Evolutionary conservation across 2,888 invertebrate genomes (phyloP), one percentile per base, ranked within the genome.

Genomic region (Euzetes globulus): DNA sequence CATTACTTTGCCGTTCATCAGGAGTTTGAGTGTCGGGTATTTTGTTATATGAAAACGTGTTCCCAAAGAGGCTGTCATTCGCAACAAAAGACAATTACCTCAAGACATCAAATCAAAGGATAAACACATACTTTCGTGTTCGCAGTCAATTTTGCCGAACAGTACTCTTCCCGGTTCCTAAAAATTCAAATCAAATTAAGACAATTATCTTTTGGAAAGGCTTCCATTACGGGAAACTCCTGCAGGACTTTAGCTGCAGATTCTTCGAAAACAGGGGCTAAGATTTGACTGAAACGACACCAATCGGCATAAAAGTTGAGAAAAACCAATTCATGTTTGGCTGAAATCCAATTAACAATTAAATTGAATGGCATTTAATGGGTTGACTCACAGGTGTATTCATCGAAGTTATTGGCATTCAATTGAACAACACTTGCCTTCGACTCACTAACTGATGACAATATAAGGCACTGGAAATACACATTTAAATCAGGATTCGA

Each of bases 221-320:
- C 0, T 29, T n/a, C n/a, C 4, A 6, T 25, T 72, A 72, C 72
- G 6, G 92, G 91, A 80, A 91, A 92, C 78, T 88, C 89, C 75
- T 82, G 80, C 71, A 79, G 80, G 77, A 97, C 88, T 85, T 91
- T 92, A 79, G 91, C 91, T 13, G 96, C 91, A 55, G 97, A 93
- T 83, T 97, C 95, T 83, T 95, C 93, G 84, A 95, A 99, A 81
- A 97, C 90, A 15, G 99, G 99, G 83, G 92, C 91, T 82, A 99
- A 85, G 85, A 95, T 88, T 83, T 94, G 97, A 85, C 98, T 98
- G 86, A 98, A 99, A 81, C 93, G 89, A 85, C 99, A 99, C 99
- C 99, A 99, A 82, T 99, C 97, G 41, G 99, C 99, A 85, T 98
- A 99, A 85, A 99, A 99, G 85, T 99, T 99, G 77, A 99, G 89